Percentiles rank a stretch among this genome's conserved stretches.
These are phyloP conservation scores for Lasioglossum marginatum DNA, from an alignment of 2,888 invertebrate species.

Conservation along the genomic window DNA sequence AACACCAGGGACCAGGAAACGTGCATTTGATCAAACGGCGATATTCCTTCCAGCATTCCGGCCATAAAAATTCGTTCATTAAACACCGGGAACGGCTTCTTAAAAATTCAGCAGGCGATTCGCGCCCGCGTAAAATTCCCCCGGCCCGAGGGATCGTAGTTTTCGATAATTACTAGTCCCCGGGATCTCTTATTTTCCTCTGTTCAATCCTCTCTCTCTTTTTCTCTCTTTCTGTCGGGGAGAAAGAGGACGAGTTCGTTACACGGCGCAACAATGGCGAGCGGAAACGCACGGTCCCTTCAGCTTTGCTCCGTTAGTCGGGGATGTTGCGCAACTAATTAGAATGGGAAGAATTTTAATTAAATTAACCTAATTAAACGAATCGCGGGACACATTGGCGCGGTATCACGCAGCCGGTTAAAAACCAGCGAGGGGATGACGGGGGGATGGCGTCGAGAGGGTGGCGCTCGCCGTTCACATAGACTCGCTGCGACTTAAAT, in stretches of 20 bases:
- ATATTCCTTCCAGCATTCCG: background rate
- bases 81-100: slow-evolving; percentile 26
- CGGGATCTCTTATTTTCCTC: slow-evolving; percentile 27
- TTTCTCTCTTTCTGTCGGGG: background rate
- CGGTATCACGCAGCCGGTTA: slow-evolving; percentile 36
- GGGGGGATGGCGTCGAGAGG: background rate
- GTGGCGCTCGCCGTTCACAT: slow-evolving; percentile 28
- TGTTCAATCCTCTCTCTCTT: too few relatives aligned
- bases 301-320: slow-evolving; percentile 38
- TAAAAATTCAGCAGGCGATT: slow-evolving; percentile 50
- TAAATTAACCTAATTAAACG: slow-evolving; percentile 70
- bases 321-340: slow-evolving; percentile 66
- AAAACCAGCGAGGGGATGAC: slow-evolving; percentile 4
- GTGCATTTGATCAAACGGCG: background rate
- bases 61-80: background rate
- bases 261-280: slow-evolving; percentile 41
- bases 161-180: slow-evolving; percentile 49
- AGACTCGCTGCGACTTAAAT: slow-evolving; percentile 54
- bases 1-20: background rate
- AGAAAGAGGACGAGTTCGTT: slow-evolving; percentile 22
- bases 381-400: slow-evolving; percentile 50
- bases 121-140: slow-evolving; percentile 29
- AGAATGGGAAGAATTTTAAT: slow-evolving; percentile 68
- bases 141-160: slow-evolving; percentile 26
- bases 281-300: slow-evolving; percentile 36